phyloP scores from a whole-genome alignment of 2,797 vertebrate genomes.

The Argya squamiceps region DNA sequence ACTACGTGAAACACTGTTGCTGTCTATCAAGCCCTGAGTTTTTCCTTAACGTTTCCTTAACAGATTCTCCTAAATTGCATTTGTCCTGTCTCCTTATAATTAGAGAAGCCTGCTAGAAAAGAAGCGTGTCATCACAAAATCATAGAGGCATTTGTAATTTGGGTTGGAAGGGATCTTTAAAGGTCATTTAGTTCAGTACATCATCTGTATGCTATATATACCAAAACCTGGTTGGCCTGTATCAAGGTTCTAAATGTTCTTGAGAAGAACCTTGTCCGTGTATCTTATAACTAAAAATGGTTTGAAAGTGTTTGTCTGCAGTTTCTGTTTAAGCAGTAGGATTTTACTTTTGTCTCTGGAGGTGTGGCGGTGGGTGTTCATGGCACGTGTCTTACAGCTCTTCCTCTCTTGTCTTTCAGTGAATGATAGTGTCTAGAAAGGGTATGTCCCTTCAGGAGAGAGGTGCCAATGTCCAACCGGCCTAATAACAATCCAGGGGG shows the following conservation, averaged over 20 bases:
- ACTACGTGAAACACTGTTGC: neutral
- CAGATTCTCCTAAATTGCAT: neutral
- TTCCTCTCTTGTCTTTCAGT: constrained; percentile 78
- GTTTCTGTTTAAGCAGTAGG: neutral
- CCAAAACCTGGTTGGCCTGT: neutral
- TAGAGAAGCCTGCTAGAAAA: neutral
- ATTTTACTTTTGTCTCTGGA: neutral
- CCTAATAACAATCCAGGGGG: constrained; percentile 99
- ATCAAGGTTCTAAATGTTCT: neutral
- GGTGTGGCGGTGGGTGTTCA: neutral
- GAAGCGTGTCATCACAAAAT: rapidly evolving
- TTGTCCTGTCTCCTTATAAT: neutral
- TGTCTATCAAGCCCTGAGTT: neutral
- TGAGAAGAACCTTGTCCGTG: neutral
- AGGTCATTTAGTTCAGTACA: neutral
- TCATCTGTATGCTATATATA: neutral
- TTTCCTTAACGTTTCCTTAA: neutral
- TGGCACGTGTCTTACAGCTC: neutral
- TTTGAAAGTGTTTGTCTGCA: neutral
- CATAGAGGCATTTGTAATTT: neutral
- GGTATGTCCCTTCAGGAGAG: constrained; percentile 99
- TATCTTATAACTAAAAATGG: neutral
- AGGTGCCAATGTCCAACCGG: constrained; percentile 99
- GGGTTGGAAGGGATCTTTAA: neutral
- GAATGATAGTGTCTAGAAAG: constrained; percentile 99